A percentile compares a stretch with the other conserved stretches of the same genome.
Conservation (phyloP, 2,888 invertebrate genomes). For the Empis stercorea region DNA sequence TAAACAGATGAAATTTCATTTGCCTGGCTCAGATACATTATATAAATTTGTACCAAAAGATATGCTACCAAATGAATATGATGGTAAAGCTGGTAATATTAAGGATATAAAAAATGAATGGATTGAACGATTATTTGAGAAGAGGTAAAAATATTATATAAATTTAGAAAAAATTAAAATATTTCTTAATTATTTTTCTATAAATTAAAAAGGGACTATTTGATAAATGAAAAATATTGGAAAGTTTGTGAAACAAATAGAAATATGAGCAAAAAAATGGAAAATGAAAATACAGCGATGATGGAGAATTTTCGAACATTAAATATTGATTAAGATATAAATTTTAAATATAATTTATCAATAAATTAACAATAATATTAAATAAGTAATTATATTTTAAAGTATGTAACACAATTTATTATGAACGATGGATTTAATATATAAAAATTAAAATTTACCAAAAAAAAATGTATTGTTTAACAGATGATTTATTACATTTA, state of each 20-base stretch:
- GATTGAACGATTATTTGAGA: constrained; percentile 42
- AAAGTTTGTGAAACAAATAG: constrained; percentile 4
- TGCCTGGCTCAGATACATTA: constrained; percentile 50
- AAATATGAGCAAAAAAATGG: neutral
- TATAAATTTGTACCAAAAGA: constrained; percentile 43
- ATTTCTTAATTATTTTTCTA: neutral
- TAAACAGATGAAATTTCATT: constrained; percentile 55
- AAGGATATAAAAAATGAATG: constrained; percentile 44
- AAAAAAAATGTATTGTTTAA: too few species aligned
- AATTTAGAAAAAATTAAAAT: neutral
- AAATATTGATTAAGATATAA: constrained; percentile 6
- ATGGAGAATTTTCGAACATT: constrained; percentile 5
- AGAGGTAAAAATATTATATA: constrained; percentile 35
- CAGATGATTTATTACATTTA: too few species aligned
- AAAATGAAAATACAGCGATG: neutral
- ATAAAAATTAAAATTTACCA: too few species aligned
- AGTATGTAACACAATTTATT: too few species aligned
- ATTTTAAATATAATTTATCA: too few species aligned
- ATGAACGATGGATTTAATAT: too few species aligned
- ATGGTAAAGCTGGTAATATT: constrained; percentile 23
- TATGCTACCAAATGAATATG: constrained; percentile 26
- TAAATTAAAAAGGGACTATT: neutral
- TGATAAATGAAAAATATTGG: constrained; percentile 2
- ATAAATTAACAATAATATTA: too few species aligned
- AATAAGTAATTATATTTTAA: too few species aligned